Evolutionary conservation across 2,797 vertebrate genomes (phyloP), one percentile per base, ranked within the genome.

Genomic region (Pristis pectinata): DNA sequence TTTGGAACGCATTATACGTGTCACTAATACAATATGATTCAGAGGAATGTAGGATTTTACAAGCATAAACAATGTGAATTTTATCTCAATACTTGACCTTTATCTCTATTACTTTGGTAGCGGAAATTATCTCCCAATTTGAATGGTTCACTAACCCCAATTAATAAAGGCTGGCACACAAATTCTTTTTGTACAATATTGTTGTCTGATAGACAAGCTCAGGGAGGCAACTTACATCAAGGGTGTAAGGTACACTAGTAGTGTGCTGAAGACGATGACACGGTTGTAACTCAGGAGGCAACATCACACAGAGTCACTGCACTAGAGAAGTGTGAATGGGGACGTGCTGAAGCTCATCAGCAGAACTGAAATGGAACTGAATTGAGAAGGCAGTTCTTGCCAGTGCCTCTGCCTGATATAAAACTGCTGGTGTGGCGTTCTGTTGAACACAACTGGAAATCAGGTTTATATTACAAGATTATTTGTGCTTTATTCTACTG

Each of bases 1-100:
- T 67, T 94, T 56, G 92, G 70, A 94, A 41, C 92, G 94, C 67
- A 74, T 37, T 44, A 34, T 94, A 49, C 34, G 41, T 44, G 92
- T 76, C 92, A 76, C 70, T 94, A 49, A 94, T 94, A 53, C 37
- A 70, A 93, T 92, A 92, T 67, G 91, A 93, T 53, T 56, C 70
- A 34, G 37, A 76, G 92, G 44, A 70, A 53, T 74, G 72, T n/a
- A 94, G 92, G 44, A 76, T 74, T 76, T 44, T 49, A 56, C 7
- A 44, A 94, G 70, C 70, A 53, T 74, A 76, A 94, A 76, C 72
- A 53, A 74, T 94, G 44, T 53, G 44, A 94, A 56, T 70, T 53
- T 94, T 92, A 56, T 70, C 92, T 70, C 92, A 49, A 76, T 53
- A 94, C 44, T 70, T 17, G 92, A 94, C 92, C 72, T 49, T 94